A percentile compares a stretch with the other conserved stretches of the same genome.
phyloP scores from a whole-genome alignment of 2,797 vertebrate genomes.

The Scolopax rusticola region DNA sequence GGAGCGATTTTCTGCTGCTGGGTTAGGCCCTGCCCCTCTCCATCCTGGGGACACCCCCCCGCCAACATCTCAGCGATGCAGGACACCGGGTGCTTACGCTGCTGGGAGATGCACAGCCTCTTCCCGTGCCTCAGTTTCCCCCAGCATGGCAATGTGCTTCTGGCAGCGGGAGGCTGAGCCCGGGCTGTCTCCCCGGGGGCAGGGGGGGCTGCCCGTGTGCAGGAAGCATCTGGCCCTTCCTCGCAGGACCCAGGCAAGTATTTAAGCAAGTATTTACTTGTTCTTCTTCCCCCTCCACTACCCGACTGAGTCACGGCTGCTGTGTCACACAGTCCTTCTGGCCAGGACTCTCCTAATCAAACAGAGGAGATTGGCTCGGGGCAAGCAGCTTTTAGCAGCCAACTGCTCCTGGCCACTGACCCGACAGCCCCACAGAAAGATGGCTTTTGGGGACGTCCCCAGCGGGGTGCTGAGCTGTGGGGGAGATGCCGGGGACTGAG shows the following conservation, averaged over 20 bases:
- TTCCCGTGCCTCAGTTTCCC: background rate
- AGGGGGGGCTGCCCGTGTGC: background rate
- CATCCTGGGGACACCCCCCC: accelerated
- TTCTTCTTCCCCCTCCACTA: background rate
- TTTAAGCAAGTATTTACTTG: background rate
- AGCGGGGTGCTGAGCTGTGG: background rate
- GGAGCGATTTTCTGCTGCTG: accelerated
- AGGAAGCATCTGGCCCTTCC: background rate
- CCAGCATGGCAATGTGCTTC: accelerated
- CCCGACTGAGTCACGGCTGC: background rate
- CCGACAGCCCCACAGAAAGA: accelerated
- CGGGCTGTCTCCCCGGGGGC: background rate
- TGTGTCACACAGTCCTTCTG: background rate
- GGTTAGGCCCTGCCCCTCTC: background rate
- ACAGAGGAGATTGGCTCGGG: background rate
- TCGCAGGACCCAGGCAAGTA: accelerated
- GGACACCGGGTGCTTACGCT: background rate
- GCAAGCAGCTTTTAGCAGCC: background rate
- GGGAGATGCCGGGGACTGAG: background rate
- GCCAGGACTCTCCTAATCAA: background rate
- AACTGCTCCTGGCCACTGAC: background rate
- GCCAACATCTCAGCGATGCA: background rate
- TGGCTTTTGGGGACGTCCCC: background rate
- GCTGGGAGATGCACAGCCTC: background rate
- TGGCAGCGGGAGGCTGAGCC: too few species aligned